Conservation (phyloP, 2,888 invertebrate species). For the Dinocampus coccinellae region DNA sequence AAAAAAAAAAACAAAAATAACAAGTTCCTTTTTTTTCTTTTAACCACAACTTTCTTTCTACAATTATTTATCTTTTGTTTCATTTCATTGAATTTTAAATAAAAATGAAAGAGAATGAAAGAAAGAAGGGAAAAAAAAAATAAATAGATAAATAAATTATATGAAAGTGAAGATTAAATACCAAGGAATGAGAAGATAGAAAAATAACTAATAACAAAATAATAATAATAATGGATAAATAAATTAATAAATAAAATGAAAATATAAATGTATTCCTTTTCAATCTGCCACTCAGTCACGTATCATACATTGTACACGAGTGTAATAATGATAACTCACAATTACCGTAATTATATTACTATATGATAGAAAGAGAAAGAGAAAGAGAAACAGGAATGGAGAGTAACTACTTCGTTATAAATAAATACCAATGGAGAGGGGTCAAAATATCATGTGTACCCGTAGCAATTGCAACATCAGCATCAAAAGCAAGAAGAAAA, state of each 20-base stretch:
- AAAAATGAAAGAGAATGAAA: too few relatives aligned
- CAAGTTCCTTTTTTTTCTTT: too few relatives aligned
- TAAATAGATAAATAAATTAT: too few relatives aligned
- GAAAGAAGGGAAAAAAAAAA: too few relatives aligned
- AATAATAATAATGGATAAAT: not conserved
- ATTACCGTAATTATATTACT: slow-evolving; percentile 18
- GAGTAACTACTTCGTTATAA: not conserved
- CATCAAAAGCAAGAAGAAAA: not conserved
- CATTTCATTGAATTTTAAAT: too few relatives aligned
- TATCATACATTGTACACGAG: not conserved
- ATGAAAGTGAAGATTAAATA: too few relatives aligned
- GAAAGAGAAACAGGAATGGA: too few relatives aligned
- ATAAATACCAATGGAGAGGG: not conserved
- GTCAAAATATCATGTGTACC: slow-evolving; percentile 9
- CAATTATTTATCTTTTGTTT: not conserved
- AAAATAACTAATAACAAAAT: not conserved
- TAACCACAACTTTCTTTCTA: not conserved
- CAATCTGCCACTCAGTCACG: not conserved
- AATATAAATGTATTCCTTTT: not conserved
- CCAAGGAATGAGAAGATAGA: not conserved
- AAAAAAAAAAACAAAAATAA: slow-evolving; percentile 12
- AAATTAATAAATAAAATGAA: not conserved
- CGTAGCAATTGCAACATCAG: slow-evolving; percentile 7
- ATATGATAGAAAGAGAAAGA: too few relatives aligned
- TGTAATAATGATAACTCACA: slow-evolving; percentile 12